Conservation (phyloP, 2,113 vertebrate genomes). For the Gavialis gangeticus region DNA sequence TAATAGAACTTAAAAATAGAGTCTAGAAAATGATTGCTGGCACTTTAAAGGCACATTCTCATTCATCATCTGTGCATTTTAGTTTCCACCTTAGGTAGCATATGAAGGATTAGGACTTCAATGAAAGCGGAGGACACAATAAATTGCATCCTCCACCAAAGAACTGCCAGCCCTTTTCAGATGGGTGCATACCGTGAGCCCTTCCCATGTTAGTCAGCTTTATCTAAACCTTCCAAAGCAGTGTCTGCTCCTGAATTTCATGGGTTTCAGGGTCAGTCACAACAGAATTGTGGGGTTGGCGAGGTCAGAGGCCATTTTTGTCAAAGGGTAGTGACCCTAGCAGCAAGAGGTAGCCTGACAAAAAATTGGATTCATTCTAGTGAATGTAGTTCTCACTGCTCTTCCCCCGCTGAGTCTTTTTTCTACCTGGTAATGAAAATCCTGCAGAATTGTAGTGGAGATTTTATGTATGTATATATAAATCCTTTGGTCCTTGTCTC, state of each 20-base stretch:
- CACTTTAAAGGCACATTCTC: slow-evolving; percentile 65
- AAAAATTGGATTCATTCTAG: slow-evolving; percentile 73
- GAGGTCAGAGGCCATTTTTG: slow-evolving; percentile 81
- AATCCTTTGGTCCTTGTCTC: slow-evolving; percentile 28
- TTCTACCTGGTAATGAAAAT: slow-evolving; percentile 80
- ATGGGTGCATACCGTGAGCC: slow-evolving; percentile 70
- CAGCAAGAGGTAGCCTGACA: slow-evolving; percentile 75
- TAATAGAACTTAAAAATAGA: slow-evolving; percentile 32
- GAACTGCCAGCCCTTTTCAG: slow-evolving; percentile 76
- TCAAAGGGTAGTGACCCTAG: slow-evolving; percentile 82
- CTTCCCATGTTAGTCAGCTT: slow-evolving; percentile 83
- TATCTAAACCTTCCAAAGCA: slow-evolving; percentile 76
- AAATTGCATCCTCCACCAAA: slow-evolving; percentile 78
- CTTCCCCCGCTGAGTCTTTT: slow-evolving; percentile 74
- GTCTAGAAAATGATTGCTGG: slow-evolving; percentile 48
- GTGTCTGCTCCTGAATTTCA: slow-evolving; percentile 81
- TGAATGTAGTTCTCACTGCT: slow-evolving; percentile 74
- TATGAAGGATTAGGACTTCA: slow-evolving; percentile 78
- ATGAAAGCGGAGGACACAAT: slow-evolving; percentile 74
- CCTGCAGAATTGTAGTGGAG: slow-evolving; percentile 54
- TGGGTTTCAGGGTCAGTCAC: slow-evolving; percentile 81
- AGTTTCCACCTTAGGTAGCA: slow-evolving; percentile 74
- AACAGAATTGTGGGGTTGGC: slow-evolving; percentile 76
- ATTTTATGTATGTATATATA: slow-evolving; percentile 28
- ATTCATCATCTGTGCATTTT: slow-evolving; percentile 67